Evolutionary conservation across 2,113 vertebrate species (phyloP), one percentile per base, ranked within the genome.

Genomic region (Plecturocebus donacophilus): DNA sequence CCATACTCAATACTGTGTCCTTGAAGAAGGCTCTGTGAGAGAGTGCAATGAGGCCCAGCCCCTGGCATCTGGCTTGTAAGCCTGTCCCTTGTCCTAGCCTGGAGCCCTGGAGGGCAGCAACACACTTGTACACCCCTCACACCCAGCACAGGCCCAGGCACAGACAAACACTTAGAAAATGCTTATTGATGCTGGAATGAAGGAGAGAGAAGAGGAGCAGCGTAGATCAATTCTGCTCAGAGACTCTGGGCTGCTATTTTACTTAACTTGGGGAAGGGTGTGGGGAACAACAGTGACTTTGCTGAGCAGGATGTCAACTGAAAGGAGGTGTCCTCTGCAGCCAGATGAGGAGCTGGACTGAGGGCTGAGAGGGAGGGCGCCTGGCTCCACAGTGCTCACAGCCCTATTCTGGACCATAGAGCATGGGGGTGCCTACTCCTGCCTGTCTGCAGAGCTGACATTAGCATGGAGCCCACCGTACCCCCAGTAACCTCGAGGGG

Each of bases 61-160:
- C 21, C 0, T 0, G 0, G 25, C 19, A 42, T 1, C 23, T 11
- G 25, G 54, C 21, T 45, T 40, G 68, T 71, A 79, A 25, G 25
- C 75, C 40, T 80, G 8, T 68, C 40, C 87, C 38, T 17, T 13
- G 35, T 35, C 19, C 38, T 56, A 47, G 13, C 73, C 73, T 42
- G 19, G 38, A 75, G 30, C 23, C 40, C 56, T 47, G 11, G 30
- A 58, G 76, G 30, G 25, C 38, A 70, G 64, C 21, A 8, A 30
- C 76, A 64, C 27, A 17, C 4, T 25, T 27, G 1, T 1, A 11
- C 35, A 9, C 16, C 71, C 77, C n/a, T 35, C 20, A 10, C 30
- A 38, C 38, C 27, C 23, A 56, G 13, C 42, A 20, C 14, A 16
- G 12, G 23, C 27, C 17, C 21, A 35, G 84, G 35, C 14, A 58